These are phyloP conservation scores for Epinephelus lanceolatus DNA, from an alignment of 2,113 vertebrate genomes.

Conservation along the genomic window DNA sequence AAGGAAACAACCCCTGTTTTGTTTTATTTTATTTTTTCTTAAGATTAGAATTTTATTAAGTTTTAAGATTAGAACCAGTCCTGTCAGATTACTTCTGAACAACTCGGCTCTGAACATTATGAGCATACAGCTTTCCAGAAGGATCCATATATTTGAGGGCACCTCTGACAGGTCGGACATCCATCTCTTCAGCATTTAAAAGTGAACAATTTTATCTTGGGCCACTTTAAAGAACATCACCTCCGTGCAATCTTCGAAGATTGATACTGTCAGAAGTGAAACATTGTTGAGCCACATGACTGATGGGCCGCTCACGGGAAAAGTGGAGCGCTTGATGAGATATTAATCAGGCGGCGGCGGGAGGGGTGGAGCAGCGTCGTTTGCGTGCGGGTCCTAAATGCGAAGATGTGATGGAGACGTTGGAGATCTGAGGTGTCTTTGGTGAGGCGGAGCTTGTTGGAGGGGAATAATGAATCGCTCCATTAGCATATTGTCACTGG, in stretches of 20 bases:
- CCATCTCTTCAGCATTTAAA: conserved; percentile 55
- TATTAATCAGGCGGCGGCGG: conserved; percentile 74
- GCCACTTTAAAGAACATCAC: conserved; percentile 57
- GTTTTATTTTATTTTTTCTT: no score
- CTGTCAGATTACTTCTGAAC: no score
- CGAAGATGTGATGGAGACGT: conserved; percentile 66
- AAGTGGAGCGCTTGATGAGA: conserved; percentile 77
- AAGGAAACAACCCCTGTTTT: no score
- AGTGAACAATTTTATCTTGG: conserved; percentile 73
- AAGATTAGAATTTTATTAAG: no score
- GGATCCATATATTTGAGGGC: conserved; percentile 43
- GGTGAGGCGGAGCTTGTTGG: conserved; percentile 75
- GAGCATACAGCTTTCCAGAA: neutral
- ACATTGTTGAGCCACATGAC: conserved; percentile 57
- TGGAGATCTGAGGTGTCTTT: conserved; percentile 66
- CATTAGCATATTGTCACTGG: conserved; percentile 82
- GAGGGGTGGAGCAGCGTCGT: conserved; percentile 52
- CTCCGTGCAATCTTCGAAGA: conserved; percentile 49
- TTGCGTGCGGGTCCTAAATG: conserved; percentile 39
- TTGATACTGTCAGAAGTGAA: conserved; percentile 67
- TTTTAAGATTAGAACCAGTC: no score
- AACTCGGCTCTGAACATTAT: neutral
- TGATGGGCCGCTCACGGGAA: conserved; percentile 64
- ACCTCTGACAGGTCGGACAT: conserved; percentile 47
- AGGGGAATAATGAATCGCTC: conserved; percentile 74